These are phyloP conservation scores for Antechinus flavipes DNA, from an alignment of 2,113 vertebrate genomes.

Conservation along the genomic window DNA sequence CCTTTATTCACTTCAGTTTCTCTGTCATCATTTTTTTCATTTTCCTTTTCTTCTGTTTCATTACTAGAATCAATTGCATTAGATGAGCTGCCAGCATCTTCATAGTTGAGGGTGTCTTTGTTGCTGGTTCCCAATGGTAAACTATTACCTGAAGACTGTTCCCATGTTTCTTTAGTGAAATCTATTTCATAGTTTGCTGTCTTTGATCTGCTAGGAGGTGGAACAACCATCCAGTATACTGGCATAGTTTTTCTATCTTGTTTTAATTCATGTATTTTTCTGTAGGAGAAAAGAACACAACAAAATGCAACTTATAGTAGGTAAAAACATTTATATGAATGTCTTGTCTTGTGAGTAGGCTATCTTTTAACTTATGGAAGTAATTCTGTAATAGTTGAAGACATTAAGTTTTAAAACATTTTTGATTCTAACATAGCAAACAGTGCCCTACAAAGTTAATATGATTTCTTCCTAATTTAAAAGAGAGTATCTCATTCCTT, in stretches of 20 bases:
- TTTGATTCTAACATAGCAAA: background rate
- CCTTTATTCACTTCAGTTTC: slow-evolving; percentile 33
- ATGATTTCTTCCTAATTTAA: background rate
- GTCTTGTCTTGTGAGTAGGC: background rate
- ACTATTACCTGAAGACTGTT: background rate
- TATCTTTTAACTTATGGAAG: too few relatives aligned
- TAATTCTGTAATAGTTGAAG: background rate
- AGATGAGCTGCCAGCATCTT: background rate
- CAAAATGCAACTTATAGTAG: background rate
- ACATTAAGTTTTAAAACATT: background rate
- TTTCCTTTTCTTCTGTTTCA: background rate
- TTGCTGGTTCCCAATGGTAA: rapidly evolving
- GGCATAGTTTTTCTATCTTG: slow-evolving; percentile 70
- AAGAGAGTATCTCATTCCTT: background rate
- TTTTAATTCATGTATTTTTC: slow-evolving; percentile 78
- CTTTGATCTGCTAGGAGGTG: background rate
- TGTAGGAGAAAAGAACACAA: slow-evolving; percentile 61
- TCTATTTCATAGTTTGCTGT: background rate
- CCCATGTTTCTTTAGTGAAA: background rate
- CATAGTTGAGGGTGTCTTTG: background rate
- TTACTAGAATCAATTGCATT: background rate
- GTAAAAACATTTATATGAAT: background rate
- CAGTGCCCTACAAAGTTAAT: background rate
- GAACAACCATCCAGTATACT: slow-evolving; percentile 74
- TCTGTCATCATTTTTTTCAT: background rate